A percentile compares a stretch with the other conserved stretches of the same genome.
These are phyloP conservation scores for Agriotes lineatus DNA, from an alignment of 2,888 invertebrate species.

Conservation along the genomic window DNA sequence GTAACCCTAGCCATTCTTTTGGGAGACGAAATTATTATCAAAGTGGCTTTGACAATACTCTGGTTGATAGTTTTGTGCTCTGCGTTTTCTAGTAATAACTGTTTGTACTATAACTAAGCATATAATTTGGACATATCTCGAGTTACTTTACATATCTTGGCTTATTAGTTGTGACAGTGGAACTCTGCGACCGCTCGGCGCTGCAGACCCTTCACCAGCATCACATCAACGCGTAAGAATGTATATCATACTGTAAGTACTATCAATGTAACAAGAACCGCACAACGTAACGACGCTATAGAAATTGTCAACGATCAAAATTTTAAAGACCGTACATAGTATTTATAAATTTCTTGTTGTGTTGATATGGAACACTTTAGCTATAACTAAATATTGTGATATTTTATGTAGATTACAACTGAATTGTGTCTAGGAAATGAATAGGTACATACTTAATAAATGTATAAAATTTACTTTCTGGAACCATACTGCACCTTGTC, in stretches of 20 bases:
- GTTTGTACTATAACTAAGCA: slow-evolving; percentile 19
- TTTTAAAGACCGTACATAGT: neutral
- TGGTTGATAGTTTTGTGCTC: neutral
- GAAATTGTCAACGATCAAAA: slow-evolving; percentile 8
- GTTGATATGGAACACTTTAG: slow-evolving; percentile 49
- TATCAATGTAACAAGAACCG: slow-evolving; percentile 32
- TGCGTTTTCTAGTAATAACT: slow-evolving; percentile 7
- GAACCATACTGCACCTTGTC: no score
- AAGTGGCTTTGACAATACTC: slow-evolving; percentile 31
- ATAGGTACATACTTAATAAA: slow-evolving; percentile 53
- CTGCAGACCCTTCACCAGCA: neutral
- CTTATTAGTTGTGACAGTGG: slow-evolving; percentile 22
- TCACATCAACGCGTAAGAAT: slow-evolving; percentile 19
- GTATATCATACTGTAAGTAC: slow-evolving; percentile 13
- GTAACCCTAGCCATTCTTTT: neutral
- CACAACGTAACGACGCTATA: neutral
- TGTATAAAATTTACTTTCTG: slow-evolving; percentile 43
- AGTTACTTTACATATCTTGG: slow-evolving; percentile 28
- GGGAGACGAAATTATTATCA: slow-evolving; percentile 18
- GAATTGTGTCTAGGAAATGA: slow-evolving; percentile 57
- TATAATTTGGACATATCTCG: slow-evolving; percentile 16
- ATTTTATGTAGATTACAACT: slow-evolving; percentile 64
- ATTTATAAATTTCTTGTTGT: slow-evolving; percentile 36
- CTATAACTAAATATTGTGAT: slow-evolving; percentile 64
- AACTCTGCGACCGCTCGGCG: neutral